phyloP scores from a whole-genome alignment of 2,888 invertebrate genomes.

The Melipona bicolor region DNA sequence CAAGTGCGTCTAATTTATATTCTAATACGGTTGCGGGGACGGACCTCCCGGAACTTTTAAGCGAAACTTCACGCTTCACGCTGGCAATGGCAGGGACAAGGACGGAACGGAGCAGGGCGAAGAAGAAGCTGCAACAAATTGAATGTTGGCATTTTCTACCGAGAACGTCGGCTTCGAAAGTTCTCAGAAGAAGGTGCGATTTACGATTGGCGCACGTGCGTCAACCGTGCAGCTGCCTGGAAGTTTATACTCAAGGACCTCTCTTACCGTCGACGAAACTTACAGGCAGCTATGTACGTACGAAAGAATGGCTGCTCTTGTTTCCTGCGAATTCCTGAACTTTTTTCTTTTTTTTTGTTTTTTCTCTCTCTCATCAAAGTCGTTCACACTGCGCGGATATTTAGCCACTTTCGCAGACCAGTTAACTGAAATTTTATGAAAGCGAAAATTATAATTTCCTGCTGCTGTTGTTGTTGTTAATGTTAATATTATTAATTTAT shows the following conservation, averaged over 20 bases:
- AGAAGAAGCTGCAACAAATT: slow-evolving; percentile 63
- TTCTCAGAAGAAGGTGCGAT: slow-evolving; percentile 63
- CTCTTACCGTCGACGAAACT: slow-evolving; percentile 60
- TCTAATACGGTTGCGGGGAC: slow-evolving; percentile 20
- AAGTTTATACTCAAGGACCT: slow-evolving; percentile 57
- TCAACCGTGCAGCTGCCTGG: slow-evolving; percentile 56
- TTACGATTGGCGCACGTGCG: slow-evolving; percentile 73
- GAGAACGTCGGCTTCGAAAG: slow-evolving; percentile 56
- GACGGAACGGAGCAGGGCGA: background rate
- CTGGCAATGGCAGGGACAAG: background rate
- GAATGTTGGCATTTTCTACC: slow-evolving; percentile 69
- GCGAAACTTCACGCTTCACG: slow-evolving; percentile 22
- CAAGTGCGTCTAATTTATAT: background rate
- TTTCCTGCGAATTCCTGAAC: slow-evolving; percentile 44
- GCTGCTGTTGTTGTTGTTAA: background rate
- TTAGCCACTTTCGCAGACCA: background rate
- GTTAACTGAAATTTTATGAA: background rate
- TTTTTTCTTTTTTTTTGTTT: background rate
- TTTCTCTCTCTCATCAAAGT: background rate
- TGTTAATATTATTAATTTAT: too few relatives aligned
- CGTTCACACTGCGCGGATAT: background rate
- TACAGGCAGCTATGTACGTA: slow-evolving; percentile 25
- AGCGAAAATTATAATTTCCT: background rate
- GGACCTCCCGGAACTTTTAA: slow-evolving; percentile 38
- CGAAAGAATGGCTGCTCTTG: slow-evolving; percentile 42